These are phyloP conservation scores for Camelus bactrianus DNA, from an alignment of 2,113 vertebrate species.

Conservation along the genomic window DNA sequence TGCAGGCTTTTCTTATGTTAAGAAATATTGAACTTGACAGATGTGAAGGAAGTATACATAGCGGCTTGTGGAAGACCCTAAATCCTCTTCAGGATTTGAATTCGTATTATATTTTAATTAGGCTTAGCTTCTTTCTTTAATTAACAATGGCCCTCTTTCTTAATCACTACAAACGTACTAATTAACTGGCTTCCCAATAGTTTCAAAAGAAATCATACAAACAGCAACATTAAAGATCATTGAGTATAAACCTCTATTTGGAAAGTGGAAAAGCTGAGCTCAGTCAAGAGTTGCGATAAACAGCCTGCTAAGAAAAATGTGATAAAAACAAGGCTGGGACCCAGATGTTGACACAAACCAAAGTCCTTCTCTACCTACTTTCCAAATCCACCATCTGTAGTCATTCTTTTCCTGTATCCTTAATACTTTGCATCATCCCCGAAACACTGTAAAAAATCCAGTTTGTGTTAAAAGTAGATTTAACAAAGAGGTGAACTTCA, in stretches of 20 bases:
- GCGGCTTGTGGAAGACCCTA: background rate
- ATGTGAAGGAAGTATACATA: background rate
- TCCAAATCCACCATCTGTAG: conserved; percentile 55
- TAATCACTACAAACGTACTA: conserved; percentile 34
- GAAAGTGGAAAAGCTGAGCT: conserved; percentile 43
- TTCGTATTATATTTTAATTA: conserved; percentile 13
- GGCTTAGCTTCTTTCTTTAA: conserved; percentile 35
- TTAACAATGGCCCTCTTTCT: conserved; percentile 21
- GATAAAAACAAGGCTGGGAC: conserved; percentile 21
- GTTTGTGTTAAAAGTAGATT: conserved; percentile 71
- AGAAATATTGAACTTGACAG: background rate
- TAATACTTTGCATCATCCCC: conserved; percentile 60
- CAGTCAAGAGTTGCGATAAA: background rate
- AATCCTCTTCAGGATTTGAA: background rate
- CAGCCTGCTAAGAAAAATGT: background rate
- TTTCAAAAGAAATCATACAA: conserved; percentile 21
- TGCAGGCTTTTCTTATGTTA: background rate
- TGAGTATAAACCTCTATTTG: background rate
- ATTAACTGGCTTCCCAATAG: conserved; percentile 27
- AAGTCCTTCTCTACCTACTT: conserved; percentile 57
- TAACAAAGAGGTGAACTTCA: conserved; percentile 3
- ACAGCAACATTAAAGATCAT: background rate
- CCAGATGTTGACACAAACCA: conserved; percentile 45
- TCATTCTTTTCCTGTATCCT: conserved; percentile 61
- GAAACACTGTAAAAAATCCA: conserved; percentile 62